These are phyloP conservation scores for Psephotus haematonotus DNA, from an alignment of 2,113 vertebrate species.

Conservation along the genomic window DNA sequence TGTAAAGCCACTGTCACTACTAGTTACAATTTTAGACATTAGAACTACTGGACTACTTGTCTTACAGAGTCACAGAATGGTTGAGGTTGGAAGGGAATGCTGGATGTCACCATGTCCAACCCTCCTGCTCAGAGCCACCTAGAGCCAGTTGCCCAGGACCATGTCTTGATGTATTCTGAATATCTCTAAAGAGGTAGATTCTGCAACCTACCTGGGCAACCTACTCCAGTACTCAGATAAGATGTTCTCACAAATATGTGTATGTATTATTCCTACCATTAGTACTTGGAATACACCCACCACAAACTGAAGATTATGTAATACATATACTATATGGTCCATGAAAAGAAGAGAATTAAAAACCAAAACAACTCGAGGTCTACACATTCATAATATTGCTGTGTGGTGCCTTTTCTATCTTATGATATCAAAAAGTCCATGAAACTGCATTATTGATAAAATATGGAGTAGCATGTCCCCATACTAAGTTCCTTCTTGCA, in stretches of 20 bases:
- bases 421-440: not conserved
- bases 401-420: not conserved
- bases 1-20: not conserved
- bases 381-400: not conserved
- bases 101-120: not conserved
- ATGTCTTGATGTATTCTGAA: not conserved
- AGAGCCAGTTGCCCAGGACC: not conserved
- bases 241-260: not conserved
- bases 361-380: too few relatives aligned
- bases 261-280: not conserved
- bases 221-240: not conserved
- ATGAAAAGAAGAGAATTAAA: not conserved
- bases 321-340: not conserved
- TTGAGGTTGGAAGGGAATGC: not conserved
- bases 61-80: not conserved
- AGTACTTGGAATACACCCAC: not conserved
- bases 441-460: not conserved
- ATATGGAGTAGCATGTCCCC: not conserved
- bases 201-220: not conserved
- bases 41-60: not conserved
- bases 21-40: not conserved
- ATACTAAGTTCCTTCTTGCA: not conserved
- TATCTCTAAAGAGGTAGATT: not conserved
- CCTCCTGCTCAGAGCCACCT: not conserved
- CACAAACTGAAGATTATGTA: not conserved